Conservation (phyloP, 2,797 vertebrate genomes). For the Falco cherrug region DNA sequence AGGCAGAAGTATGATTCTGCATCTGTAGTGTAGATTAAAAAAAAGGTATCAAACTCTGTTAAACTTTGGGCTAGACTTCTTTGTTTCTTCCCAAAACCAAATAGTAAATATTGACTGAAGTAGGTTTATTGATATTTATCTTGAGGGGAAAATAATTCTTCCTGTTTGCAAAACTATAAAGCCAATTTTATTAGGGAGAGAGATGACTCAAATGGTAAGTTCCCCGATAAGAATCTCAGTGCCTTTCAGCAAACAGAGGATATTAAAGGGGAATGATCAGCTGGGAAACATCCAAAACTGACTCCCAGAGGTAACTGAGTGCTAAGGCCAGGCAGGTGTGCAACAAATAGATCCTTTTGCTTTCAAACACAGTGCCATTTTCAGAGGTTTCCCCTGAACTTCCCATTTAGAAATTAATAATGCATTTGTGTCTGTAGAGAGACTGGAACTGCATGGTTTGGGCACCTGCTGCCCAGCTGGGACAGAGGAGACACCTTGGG, state of each 20-base stretch:
- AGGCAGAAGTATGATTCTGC: background rate
- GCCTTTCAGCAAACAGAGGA: background rate
- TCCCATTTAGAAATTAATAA: background rate
- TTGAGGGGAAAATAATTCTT: slow-evolving; percentile 34
- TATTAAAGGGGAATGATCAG: background rate
- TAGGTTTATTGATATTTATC: slow-evolving; percentile 49
- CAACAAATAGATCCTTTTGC: background rate
- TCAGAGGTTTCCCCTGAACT: background rate
- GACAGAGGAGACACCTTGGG: background rate
- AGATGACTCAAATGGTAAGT: slow-evolving; percentile 18
- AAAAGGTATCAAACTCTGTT: background rate
- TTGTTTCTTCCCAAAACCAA: background rate
- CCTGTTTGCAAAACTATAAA: slow-evolving; percentile 9
- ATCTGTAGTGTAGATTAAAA: slow-evolving; percentile 9
- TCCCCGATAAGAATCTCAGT: slow-evolving; percentile 13
- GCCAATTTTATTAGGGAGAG: background rate
- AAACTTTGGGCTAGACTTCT: background rate
- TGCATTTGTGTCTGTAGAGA: background rate
- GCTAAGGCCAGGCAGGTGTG: background rate
- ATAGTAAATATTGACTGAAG: slow-evolving; percentile 53
- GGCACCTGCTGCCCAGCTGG: background rate
- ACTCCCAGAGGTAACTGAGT: background rate
- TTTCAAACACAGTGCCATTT: background rate
- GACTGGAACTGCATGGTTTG: background rate
- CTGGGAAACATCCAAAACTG: background rate